Base-by-base conservation (phyloP, 2,113 vertebrate species). In the Pseudorectes ferrugineus region DNA sequence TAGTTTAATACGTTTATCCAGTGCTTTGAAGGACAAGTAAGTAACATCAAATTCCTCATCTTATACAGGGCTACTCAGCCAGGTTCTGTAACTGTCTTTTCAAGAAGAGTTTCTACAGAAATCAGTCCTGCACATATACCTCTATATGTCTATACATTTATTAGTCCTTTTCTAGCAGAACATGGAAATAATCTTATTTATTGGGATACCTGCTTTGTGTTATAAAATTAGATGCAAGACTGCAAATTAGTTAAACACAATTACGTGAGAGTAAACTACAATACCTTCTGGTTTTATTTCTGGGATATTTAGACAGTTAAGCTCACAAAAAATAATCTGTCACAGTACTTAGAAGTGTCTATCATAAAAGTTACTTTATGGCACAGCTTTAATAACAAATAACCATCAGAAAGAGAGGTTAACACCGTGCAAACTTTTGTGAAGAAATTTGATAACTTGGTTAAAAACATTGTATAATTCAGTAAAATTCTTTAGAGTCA, bases 1-100 rank as follows among this genome's bases (percentile, higher is more conserved):
- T 96, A 90, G 97, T 96, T 96, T 95, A 96, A 96, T 96, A 71
- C 43, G 0, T 96, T 96, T 97, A 93, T 92, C 78, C 61, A 79
- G 14, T 92, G 81, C 63, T 96, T 91, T 94, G 95, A 95, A 95
- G 90, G 95, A 82, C 91, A 89, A 51, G 36, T 51, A 66, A 80
- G 89, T 74, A 95, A 88, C 62, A 96, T 59, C 76, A 83, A 84
- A 96, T 97, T 95, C 87, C 75, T 92, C 51, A 23, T 94, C 95
- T 94, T 93, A 73, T 89, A 49, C 63, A 91, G 76, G 76, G 73
- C 66, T 96, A 81, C 88, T 95, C 74, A 96, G 67, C 45, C 77
- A 83, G 67, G 52, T 76, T 86, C 51, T 96, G 38, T 19, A 31
- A 28, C 58, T 86, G 59, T 26, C 42, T 85, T 18, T 42, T 63